Evolutionary conservation across 2,797 vertebrate species (phyloP), one percentile per base, ranked within the genome.

Genomic region (Notoglanidium macrostoma): DNA sequence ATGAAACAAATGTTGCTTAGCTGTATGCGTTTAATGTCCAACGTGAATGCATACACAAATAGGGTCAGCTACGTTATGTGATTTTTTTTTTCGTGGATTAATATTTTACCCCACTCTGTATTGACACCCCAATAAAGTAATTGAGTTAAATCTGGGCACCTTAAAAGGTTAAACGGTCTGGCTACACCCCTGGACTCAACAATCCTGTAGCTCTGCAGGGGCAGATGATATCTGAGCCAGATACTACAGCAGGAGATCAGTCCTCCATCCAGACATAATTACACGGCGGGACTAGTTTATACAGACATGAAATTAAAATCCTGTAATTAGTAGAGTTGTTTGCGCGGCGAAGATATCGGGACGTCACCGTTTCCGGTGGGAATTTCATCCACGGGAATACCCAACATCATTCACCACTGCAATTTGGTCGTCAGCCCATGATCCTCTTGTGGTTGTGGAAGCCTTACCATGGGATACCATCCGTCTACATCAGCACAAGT

Each of bases 391-490:
- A 90, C 85, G 77, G 88, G 88, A 86, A 86, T 85, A 84, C 83
- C 85, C 89, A 72, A 65, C 61, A 88, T 74, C 83, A 49, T 86
- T 29, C 76, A 59, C 67, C 85, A 88, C 85, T 90, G 86, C 70
- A 85, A 88, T 87, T 85, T 87, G 40, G 85, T 83, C 87, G 89
- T 90, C 88, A 19, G 89, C 89, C 76, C 32, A 72, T 90, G 89
- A 88, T 89, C 85, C 86, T 81, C 29, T 77, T 67, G 90, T 92
- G 94, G 94, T 94, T 94, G 92, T 90, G 84, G 86, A 88, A 88
- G 91, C 82, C 81, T 90, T 79, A 87, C 84, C n/a, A 26, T 78
- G 81, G 49, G 86, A 88, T 86, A 85, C 77, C 44, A 77, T 86
- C 61, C 32, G 35, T 68, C 87, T 76, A 70, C 40, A 55, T 85